Conservation (phyloP, 2,113 vertebrate genomes). For the Cheirogaleus medius region DNA sequence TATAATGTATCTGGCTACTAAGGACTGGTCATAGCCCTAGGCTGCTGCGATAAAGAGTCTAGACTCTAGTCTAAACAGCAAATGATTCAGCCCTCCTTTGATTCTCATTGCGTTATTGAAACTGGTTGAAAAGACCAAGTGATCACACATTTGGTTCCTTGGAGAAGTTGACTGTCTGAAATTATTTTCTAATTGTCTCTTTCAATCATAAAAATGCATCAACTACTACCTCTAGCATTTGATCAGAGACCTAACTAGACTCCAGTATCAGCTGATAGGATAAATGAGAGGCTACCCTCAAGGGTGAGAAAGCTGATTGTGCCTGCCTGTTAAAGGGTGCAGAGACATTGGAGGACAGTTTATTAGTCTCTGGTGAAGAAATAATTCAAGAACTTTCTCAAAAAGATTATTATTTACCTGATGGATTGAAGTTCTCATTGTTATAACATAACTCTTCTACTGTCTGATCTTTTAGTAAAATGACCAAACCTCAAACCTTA, state of each 20-base stretch:
- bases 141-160: background rate
- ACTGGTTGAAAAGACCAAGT: background rate
- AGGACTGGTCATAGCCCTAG: background rate
- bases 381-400: background rate
- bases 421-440: background rate
- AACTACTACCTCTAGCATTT: background rate
- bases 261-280: background rate
- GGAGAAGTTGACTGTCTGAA: background rate
- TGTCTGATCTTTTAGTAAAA: background rate
- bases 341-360: background rate
- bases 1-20: background rate
- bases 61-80: background rate
- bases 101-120: background rate
- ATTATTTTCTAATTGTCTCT: background rate
- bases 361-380: background rate
- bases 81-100: background rate
- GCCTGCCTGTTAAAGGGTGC: too few relatives aligned
- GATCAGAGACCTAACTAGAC: background rate
- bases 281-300: background rate
- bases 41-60: background rate
- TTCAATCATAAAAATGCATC: background rate
- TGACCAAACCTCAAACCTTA: background rate
- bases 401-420: background rate
- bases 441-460: background rate
- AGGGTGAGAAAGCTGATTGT: background rate